Evolutionary conservation across 2,113 vertebrate genomes (phyloP).

Genomic region (Triplophysa rosa): DNA sequence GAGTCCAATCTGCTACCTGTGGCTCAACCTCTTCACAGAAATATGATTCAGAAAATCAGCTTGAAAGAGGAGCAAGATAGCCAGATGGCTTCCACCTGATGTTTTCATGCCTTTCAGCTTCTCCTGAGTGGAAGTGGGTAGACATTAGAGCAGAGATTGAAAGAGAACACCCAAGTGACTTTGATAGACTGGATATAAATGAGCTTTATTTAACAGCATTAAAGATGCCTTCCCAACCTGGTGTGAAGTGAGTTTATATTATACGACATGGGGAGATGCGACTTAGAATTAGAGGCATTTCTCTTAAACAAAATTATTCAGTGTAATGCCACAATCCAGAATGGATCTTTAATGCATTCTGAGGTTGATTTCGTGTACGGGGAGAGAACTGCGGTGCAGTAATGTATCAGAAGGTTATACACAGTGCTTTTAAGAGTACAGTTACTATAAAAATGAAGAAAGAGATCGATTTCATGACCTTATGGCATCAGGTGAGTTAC

Average conservation of each 20-base stretch:
- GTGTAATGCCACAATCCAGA: conserved; percentile 14
- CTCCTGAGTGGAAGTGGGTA: conserved; percentile 32
- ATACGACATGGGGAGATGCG: conserved; percentile 21
- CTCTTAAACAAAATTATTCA: neutral
- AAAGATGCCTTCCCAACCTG: conserved; percentile 20
- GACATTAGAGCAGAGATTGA: conserved; percentile 27
- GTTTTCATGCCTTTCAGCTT: conserved; percentile 38
- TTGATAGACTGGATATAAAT: conserved; percentile 37
- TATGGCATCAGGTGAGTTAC: no score
- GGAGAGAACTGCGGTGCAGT: neutral
- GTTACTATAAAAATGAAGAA: no score
- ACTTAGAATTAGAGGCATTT: conserved; percentile 27
- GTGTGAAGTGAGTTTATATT: conserved; percentile 20
- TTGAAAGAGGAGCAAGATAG: conserved; percentile 20
- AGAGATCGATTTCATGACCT: no score
- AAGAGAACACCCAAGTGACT: conserved; percentile 32
- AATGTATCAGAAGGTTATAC: no score
- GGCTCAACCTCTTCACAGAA: conserved; percentile 36
- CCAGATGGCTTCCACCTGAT: conserved; percentile 39
- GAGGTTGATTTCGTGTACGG: neutral
- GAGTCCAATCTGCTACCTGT: conserved; percentile 31
- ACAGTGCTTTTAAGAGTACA: no score
- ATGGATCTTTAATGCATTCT: conserved; percentile 2
- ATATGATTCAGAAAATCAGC: conserved; percentile 36
- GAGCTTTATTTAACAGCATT: conserved; percentile 34